Percentiles rank a stretch among this genome's conserved stretches.
Evolutionary conservation across 2,797 vertebrate genomes (phyloP).

Genomic region (Lagodon rhomboides): DNA sequence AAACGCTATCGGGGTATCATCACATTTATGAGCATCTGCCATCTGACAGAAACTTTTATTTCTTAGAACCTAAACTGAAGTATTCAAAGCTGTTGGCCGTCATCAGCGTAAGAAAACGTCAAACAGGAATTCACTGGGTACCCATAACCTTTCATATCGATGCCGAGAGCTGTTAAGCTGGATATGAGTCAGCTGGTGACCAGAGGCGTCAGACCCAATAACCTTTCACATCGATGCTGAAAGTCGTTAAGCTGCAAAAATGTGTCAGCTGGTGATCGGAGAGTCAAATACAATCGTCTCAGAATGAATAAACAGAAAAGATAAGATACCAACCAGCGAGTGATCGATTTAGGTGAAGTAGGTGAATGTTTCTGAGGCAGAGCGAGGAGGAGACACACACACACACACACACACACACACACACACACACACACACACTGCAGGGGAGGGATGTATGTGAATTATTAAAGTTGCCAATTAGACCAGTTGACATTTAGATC

Average conservation of each 20-base stretch:
- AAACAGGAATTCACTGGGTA: background rate
- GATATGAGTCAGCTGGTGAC: no score
- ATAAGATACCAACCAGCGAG: constrained; percentile 19
- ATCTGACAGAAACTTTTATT: background rate
- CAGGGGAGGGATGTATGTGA: constrained; percentile 70
- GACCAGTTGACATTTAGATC: constrained; percentile 84
- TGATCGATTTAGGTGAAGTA: constrained; percentile 8
- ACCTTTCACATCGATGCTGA: background rate
- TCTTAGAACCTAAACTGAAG: background rate
- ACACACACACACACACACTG: constrained; percentile 40
- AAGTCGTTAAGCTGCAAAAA: background rate
- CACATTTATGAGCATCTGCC: background rate
- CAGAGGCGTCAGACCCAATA: no score
- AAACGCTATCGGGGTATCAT: background rate
- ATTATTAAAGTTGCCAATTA: constrained; percentile 87
- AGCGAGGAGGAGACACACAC: constrained; percentile 17
- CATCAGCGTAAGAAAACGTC: background rate
- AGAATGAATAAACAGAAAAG: constrained; percentile 22
- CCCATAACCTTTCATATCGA: no score
- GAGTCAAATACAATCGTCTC: background rate
- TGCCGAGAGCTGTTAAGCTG: no score
- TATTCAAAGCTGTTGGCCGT: background rate
- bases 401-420: constrained; percentile 42
- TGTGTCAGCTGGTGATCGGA: background rate
- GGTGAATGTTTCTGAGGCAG: constrained; percentile 20